Evolutionary conservation across 37 sponge, comb jelly and placozoan species (phyloP).

Genomic region (Hexactinellida sp.): DNA sequence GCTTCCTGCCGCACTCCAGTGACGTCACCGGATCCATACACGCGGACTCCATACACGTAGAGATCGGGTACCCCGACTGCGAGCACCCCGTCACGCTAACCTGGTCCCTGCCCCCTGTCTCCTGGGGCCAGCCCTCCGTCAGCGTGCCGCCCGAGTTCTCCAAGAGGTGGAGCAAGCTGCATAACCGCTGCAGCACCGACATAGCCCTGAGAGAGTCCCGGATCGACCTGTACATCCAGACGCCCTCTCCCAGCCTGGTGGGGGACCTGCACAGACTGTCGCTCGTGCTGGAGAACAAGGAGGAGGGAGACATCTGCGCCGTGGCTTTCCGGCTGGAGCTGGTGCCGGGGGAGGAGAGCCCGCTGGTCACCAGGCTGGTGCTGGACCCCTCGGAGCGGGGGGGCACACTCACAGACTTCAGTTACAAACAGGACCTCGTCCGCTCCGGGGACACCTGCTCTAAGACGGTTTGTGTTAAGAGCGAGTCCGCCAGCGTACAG

Average conservation of each 20-base stretch:
- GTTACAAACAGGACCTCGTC: not conserved
- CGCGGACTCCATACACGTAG: not conserved
- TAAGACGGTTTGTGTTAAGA: not conserved
- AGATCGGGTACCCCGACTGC: not conserved
- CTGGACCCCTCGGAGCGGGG: not conserved
- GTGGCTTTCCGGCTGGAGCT: conserved; percentile 6
- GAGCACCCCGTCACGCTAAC: not conserved
- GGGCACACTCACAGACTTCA: not conserved
- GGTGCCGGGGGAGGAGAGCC: not conserved
- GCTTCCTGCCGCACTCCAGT: not conserved
- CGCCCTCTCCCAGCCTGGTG: conserved; percentile 23
- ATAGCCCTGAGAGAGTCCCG: conserved; percentile 17
- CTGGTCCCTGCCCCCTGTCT: conserved; percentile 7
- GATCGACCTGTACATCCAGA: not conserved
- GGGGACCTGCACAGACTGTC: conserved; percentile 19
- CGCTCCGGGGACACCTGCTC: not conserved
- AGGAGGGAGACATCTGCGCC: not conserved
- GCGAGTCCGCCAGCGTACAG: not conserved
- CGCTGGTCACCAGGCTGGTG: not conserved
- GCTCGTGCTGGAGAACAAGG: conserved; percentile 19
- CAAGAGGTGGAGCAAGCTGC: conserved; percentile 15
- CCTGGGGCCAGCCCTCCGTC: not conserved
- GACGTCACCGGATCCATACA: not conserved
- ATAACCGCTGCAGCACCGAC: conserved; percentile 7
- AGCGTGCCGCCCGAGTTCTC: not conserved